Conservation (phyloP, 2,797 vertebrate species). For the Spondyliosoma cantharus region DNA sequence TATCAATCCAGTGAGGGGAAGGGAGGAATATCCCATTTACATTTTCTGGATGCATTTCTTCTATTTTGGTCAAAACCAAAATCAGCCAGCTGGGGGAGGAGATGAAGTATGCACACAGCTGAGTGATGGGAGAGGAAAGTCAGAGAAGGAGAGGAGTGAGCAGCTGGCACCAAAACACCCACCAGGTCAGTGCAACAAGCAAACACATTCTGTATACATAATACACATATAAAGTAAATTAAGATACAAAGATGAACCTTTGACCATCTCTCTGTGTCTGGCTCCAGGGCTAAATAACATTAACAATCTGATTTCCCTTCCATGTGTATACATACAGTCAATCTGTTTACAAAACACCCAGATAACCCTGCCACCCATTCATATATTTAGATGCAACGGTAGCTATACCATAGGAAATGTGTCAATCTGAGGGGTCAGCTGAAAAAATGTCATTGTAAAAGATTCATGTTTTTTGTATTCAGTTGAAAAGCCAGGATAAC, state of each 20-base stretch:
- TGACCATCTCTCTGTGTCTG: constrained; percentile 22
- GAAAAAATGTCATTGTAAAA: too few species aligned
- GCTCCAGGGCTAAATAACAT: constrained; percentile 25
- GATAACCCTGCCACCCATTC: not conserved
- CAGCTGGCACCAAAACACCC: constrained; percentile 47
- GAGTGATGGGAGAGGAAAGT: constrained; percentile 11
- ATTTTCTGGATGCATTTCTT: not conserved
- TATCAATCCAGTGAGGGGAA: constrained; percentile 5
- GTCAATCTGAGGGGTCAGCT: too few species aligned
- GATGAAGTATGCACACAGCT: constrained; percentile 33
- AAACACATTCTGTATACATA: not conserved
- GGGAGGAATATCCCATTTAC: not conserved
- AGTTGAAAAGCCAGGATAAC: too few species aligned
- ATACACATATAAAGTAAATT: constrained; percentile 15
- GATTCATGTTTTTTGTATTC: too few species aligned
- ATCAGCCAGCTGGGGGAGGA: constrained; percentile 13
- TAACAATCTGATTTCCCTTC: not conserved
- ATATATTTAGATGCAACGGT: too few species aligned
- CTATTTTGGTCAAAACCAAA: not conserved
- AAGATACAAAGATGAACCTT: constrained; percentile 35
- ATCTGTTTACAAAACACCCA: not conserved
- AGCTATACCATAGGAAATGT: too few species aligned
- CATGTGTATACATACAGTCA: not conserved
- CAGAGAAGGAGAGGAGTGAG: constrained; percentile 23
- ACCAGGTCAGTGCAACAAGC: constrained; percentile 54